phyloP scores from a whole-genome alignment of 2,888 invertebrate genomes.

The Fragum fragum region DNA sequence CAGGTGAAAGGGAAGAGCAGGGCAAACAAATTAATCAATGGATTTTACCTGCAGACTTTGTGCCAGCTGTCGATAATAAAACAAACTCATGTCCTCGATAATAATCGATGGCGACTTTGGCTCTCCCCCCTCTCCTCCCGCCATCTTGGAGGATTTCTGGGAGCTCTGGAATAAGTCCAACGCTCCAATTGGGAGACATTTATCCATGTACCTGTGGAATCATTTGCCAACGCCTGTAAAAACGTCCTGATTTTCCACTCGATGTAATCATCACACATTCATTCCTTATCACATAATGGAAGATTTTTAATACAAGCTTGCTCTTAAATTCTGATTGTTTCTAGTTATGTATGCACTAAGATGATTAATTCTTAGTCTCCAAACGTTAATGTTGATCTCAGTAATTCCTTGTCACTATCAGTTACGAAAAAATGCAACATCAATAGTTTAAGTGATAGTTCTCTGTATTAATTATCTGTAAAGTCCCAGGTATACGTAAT shows the following conservation, averaged over 20 bases:
- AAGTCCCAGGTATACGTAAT: no score
- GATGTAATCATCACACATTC: background rate
- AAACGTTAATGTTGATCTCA: no score
- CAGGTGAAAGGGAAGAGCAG: background rate
- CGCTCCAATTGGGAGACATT: conserved; percentile 72
- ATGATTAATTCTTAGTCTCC: no score
- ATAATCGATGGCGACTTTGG: conserved; percentile 74
- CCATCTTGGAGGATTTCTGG: conserved; percentile 54
- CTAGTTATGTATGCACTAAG: no score
- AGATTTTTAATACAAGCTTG: no score
- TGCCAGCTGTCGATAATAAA: conserved; percentile 82
- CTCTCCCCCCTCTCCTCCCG: conserved; percentile 56
- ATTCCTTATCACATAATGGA: background rate
- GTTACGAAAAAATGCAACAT: no score
- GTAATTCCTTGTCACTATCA: no score
- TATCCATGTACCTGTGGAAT: conserved; percentile 66
- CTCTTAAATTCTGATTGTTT: no score
- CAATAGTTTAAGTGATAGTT: no score
- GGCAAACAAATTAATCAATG: no score
- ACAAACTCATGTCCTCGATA: conserved; percentile 82
- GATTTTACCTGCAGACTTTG: conserved; percentile 78
- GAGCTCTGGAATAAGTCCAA: conserved; percentile 68
- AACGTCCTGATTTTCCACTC: background rate
- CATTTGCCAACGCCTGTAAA: conserved; percentile 4
- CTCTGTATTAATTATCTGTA: no score